Evolutionary conservation across 2,797 vertebrate species (phyloP).

Genomic region (Amphiprion clarkii): DNA sequence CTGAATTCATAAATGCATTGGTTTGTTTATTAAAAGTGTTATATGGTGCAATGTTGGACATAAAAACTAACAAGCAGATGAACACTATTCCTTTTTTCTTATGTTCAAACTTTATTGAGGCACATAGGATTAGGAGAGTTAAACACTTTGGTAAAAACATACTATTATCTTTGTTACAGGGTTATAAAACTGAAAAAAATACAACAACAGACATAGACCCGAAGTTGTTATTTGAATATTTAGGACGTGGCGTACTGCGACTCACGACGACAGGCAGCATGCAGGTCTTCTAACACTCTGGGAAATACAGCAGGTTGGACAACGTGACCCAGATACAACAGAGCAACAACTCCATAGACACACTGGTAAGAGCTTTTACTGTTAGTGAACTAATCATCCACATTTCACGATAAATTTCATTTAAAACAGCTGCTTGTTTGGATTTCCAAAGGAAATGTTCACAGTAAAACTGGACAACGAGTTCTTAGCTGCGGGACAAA

Average conservation of each 20-base stretch:
- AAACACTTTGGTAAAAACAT: constrained; percentile 53
- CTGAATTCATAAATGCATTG: no score
- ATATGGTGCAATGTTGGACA: background rate
- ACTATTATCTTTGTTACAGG: constrained; percentile 14
- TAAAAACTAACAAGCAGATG: background rate
- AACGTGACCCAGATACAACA: constrained; percentile 39
- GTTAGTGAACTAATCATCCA: constrained; percentile 6
- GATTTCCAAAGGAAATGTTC: constrained; percentile 20
- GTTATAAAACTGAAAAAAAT: constrained; percentile 36
- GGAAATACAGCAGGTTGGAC: constrained; percentile 22
- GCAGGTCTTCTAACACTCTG: constrained; percentile 35
- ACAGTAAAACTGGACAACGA: constrained; percentile 39
- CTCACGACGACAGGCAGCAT: constrained; percentile 46
- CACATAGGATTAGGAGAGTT: constrained; percentile 50
- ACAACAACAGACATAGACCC: constrained; percentile 7
- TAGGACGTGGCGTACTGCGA: constrained; percentile 27
- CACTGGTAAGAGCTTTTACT: constrained; percentile 3
- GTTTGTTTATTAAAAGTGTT: no score
- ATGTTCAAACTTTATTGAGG: constrained; percentile 73
- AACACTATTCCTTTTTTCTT: background rate
- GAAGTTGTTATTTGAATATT: constrained; percentile 4
- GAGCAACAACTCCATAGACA: constrained; percentile 25
- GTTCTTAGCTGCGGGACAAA: constrained; percentile 28
- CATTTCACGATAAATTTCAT: constrained; percentile 5
- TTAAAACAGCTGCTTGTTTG: constrained; percentile 23